Evolutionary conservation across 2,797 vertebrate genomes (phyloP), one percentile per base, ranked within the genome.

Genomic region (Denticeps clupeoides): DNA sequence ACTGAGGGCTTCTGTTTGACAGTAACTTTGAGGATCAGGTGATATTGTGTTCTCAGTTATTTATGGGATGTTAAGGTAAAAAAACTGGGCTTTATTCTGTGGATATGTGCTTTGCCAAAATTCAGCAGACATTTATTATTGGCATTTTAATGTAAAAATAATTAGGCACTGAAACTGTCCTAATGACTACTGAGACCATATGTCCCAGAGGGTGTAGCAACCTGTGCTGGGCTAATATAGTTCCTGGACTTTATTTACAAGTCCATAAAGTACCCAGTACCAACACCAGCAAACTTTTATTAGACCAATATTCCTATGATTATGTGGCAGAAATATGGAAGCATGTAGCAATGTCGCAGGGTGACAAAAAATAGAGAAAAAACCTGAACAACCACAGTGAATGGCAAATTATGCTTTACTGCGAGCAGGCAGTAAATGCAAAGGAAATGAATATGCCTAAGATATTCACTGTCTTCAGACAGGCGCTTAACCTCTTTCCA

Each of bases 151-250:
- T n/a, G n/a, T n/a, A 11, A 43, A 24, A 63, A 67, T 53, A 59
- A 54, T n/a, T n/a, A 13, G 31, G 13, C 8, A 9, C 47, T 2
- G 15, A 27, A 22, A 42, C 47, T 51, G n/a, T n/a, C 38, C 40
- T 50, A 58, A 64, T 60, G 49, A 58, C 60, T 46, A 51, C 44
- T 38, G 33, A 46, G 42, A 51, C 60, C 58, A 50, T 28, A 60
- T 53, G 55, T 59, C 57, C 54, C 53, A 1, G 11, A 49, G 46
- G 49, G 47, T 19, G 15, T 33, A 9, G 33, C 3, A 37, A 37
- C 33, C 33, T 37, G 33, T 13, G 19, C 33, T 4, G 33, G 16
- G 33, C 33, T 33, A 5, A 31, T 10, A 29, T 29, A 32, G 29
- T 29, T n/a, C 29, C n/a, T 32, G n/a, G 26, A 3, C 26, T 26